phyloP scores from a whole-genome alignment of 2,113 vertebrate species.

The Barnardius zonarius region DNA sequence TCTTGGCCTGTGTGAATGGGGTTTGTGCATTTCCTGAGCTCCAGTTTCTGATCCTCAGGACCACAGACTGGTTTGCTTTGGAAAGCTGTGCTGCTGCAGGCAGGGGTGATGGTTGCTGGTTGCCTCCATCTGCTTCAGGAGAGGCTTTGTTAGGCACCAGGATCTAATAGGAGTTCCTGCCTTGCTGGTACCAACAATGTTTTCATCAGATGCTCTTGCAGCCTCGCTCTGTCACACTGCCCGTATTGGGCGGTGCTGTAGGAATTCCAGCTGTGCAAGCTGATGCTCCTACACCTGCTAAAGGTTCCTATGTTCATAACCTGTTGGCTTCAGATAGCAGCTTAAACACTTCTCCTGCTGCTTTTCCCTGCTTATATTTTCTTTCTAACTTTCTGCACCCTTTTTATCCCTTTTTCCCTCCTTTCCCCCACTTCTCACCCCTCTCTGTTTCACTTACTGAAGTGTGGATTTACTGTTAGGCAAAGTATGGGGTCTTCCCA shows the following conservation, averaged over 20 bases:
- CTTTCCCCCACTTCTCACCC: not conserved
- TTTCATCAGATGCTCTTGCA: not conserved
- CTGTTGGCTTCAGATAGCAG: not conserved
- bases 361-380: not conserved
- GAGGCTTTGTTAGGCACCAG: not conserved
- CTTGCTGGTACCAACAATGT: not conserved
- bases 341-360: not conserved
- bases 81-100: not conserved
- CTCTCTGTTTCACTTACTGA: not conserved
- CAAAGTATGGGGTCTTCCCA: not conserved
- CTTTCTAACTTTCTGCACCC: not conserved
- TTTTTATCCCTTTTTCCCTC: not conserved
- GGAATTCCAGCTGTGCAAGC: not conserved
- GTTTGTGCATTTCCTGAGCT: not conserved
- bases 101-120: not conserved
- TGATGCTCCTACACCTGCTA: not conserved
- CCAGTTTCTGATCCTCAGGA: not conserved
- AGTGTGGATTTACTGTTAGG: not conserved
- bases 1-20: not conserved
- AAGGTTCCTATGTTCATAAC: not conserved
- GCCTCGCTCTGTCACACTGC: not conserved
- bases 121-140: not conserved
- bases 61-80: not conserved
- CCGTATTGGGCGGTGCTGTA: not conserved
- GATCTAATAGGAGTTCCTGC: not conserved